Base-by-base conservation (phyloP, 2,888 invertebrate species). In the Baronia brevicornis region DNA sequence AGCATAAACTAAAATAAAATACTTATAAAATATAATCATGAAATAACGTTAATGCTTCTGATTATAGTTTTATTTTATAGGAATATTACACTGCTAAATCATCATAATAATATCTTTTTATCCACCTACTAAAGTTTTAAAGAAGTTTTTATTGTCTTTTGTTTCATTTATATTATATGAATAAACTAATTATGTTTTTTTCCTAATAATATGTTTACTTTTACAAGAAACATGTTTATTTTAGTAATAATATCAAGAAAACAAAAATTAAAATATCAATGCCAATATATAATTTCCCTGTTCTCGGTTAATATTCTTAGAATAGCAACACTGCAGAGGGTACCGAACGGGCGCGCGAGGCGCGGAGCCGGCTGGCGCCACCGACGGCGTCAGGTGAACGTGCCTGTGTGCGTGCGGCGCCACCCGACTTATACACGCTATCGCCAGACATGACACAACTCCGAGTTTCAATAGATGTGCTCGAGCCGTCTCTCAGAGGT, bases 351-450 rank as follows among this genome's bases (percentile, higher is more conserved):
- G 42, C 40, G 48, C 34, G 50, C 46, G 51, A 54, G 51, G 43
- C 39, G 49, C 38, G 48, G 50, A 45, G 46, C 42, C 48, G 59
- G 52, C 72, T 75, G 80, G 78, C 79, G 79, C 78, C 80, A 74
- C 72, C 68, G 71, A 63, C 74, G 78, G 78, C 80, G 82, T 79
- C 82, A 82, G 80, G 82, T 82, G 82, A 53, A 55, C 69, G 70
- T 67, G 62, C 48, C 37, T 67, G 82, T 82, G 82, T 82, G 82
- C 69, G 82, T 78, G 73, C 70, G 79, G 80, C 79, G 80, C 79
- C 80, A 77, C 59, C 66, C 53, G 51, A 1, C 51, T 36, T 48
- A 49, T 39, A 42, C 45, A 30, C 35, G 31, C 47, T 47, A 33
- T 41, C 43, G 40, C n/a, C 41, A 44, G 44, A 39, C 37, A 37